These are phyloP conservation scores for Montipora efflorescens DNA, from an alignment of 64 coral and sea anemone species.

Conservation along the genomic window DNA sequence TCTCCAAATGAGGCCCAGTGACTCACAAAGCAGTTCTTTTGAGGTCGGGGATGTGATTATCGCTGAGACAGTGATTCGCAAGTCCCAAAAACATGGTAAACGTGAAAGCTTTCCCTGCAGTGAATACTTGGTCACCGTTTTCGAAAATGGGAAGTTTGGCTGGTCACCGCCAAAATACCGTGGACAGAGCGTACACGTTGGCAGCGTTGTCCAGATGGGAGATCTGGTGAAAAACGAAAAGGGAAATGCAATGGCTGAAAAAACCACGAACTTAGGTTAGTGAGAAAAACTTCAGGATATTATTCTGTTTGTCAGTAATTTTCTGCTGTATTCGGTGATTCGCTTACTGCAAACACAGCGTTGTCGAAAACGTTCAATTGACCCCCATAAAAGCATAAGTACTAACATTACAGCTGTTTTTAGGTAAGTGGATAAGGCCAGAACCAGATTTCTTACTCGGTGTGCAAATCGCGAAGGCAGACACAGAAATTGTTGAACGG, in stretches of 20 bases:
- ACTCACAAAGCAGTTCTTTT: not conserved
- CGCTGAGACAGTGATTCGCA: constrained; percentile 11
- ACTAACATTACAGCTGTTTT: too few relatives aligned
- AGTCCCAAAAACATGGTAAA: not conserved
- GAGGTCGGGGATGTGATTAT: constrained; percentile 18
- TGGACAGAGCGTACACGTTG: constrained; percentile 26
- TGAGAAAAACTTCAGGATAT: not conserved
- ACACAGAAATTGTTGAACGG: too few relatives aligned
- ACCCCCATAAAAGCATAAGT: too few relatives aligned
- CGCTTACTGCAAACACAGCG: too few relatives aligned
- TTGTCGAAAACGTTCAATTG: too few relatives aligned
- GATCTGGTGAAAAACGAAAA: constrained; percentile 29
- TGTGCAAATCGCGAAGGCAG: too few relatives aligned
- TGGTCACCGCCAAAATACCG: constrained; percentile 31
- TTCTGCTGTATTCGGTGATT: too few relatives aligned
- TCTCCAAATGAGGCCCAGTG: not conserved
- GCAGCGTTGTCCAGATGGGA: constrained; percentile 26
- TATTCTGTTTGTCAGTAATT: too few relatives aligned
- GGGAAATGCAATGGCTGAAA: not conserved
- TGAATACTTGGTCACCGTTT: constrained; percentile 25
- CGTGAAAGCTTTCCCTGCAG: constrained; percentile 38
- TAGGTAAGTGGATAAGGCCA: too few relatives aligned
- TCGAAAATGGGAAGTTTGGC: constrained; percentile 41
- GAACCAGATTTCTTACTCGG: too few relatives aligned
- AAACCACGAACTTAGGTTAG: constrained; percentile 19